phyloP scores from a whole-genome alignment of 1,140 invertebrate genomes.

The Mycetomoellerius zeteki region DNA sequence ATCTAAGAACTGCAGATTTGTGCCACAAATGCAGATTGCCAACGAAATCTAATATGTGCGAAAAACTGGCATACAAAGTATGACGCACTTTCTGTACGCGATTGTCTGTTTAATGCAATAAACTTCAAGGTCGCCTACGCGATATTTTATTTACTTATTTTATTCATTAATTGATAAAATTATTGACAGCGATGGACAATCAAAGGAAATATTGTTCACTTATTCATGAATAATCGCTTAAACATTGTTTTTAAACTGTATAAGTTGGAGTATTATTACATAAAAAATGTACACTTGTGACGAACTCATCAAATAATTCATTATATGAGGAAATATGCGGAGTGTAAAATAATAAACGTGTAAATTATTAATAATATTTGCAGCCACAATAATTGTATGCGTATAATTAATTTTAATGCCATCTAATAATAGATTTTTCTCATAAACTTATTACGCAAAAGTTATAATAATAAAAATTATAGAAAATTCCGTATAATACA shows the following conservation, averaged over 20 bases:
- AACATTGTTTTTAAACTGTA: neutral
- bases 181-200: neutral
- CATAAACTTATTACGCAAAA: neutral
- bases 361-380: neutral
- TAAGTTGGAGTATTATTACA: neutral
- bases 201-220: neutral
- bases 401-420: neutral
- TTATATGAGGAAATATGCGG: neutral
- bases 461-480: constrained; percentile 17
- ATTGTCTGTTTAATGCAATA: neutral
- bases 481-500: neutral
- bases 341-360: neutral
- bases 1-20: neutral
- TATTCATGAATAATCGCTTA: neutral
- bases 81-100: constrained; percentile 44
- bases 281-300: neutral
- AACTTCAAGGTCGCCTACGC: neutral
- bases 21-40: neutral
- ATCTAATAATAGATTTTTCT: constrained; percentile 1
- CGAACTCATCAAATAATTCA: neutral
- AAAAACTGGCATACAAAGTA: constrained; percentile 29
- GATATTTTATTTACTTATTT: neutral
- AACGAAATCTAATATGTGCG: neutral
- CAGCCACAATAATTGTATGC: neutral
- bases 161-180: neutral